Conservation (phyloP, 1,140 invertebrate species). For the Bradynema listronoti region DNA sequence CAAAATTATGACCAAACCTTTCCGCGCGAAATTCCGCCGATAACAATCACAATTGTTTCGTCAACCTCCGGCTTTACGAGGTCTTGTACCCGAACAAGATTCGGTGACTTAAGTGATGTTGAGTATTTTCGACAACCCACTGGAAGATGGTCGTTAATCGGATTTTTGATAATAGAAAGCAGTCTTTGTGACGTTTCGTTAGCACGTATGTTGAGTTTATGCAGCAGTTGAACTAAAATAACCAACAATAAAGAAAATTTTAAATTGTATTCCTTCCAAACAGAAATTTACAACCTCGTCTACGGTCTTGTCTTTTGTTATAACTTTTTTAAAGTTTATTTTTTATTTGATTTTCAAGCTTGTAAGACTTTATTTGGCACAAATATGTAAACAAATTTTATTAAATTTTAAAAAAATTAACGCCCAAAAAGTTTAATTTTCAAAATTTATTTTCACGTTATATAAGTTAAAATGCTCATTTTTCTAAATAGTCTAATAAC, state of each 20-base stretch:
- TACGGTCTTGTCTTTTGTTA: no score
- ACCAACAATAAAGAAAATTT: not conserved
- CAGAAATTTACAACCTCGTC: no score
- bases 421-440: no score
- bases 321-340: constrained; percentile 9
- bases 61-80: constrained; percentile 65
- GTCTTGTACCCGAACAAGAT: constrained; percentile 71
- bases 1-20: constrained; percentile 63
- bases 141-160: constrained; percentile 86
- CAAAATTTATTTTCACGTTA: not conserved
- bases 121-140: constrained; percentile 81
- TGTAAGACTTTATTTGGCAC: not conserved
- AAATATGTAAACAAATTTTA: not conserved
- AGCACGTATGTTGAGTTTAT: constrained; percentile 84
- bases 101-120: constrained; percentile 79
- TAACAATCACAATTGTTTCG: constrained; percentile 67
- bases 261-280: no score
- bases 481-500: constrained; percentile 28
- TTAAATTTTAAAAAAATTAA: no score
- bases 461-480: not conserved
- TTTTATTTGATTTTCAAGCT: constrained; percentile 2
- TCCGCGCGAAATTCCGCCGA: constrained; percentile 96
- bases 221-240: constrained; percentile 83
- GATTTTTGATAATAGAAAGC: constrained; percentile 91
- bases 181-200: constrained; percentile 80